Evolutionary conservation across 2,888 invertebrate species (phyloP).

Genomic region (Pseudoips prasinana): DNA sequence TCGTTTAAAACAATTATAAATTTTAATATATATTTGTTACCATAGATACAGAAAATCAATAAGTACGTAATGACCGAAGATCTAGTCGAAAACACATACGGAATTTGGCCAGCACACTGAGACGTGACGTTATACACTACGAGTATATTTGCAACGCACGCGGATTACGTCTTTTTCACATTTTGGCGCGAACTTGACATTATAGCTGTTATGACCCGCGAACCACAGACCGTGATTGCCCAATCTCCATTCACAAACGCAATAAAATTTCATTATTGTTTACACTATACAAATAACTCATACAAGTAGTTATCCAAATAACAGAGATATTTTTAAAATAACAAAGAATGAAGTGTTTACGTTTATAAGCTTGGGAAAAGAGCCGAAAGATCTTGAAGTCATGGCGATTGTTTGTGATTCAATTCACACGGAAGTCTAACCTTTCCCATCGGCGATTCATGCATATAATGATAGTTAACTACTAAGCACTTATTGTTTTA

Average conservation of each 20-base stretch:
- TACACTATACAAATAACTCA: conserved; percentile 4
- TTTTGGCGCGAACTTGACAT: conserved; percentile 22
- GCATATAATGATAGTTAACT: conserved; percentile 26
- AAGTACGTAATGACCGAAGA: too few species aligned
- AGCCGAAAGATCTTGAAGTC: conserved; percentile 11
- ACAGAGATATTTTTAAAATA: conserved; percentile 5
- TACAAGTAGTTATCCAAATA: conserved; percentile 4
- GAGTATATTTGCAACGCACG: too few species aligned
- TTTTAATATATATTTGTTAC: too few species aligned
- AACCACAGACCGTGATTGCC: neutral
- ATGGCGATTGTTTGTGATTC: conserved; percentile 41
- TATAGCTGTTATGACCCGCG: neutral
- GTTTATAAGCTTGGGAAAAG: conserved; percentile 15
- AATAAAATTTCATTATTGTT: conserved; percentile 4
- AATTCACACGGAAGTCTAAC: conserved; percentile 67
- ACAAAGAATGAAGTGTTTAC: conserved; percentile 1
- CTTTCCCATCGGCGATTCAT: conserved; percentile 50
- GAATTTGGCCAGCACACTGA: too few species aligned
- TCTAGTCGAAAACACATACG: too few species aligned
- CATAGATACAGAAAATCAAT: too few species aligned
- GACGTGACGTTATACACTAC: too few species aligned
- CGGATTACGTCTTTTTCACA: conserved; percentile 9
- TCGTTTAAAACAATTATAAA: too few species aligned
- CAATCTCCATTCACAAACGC: conserved; percentile 3
- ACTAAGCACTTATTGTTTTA: conserved; percentile 27